Conservation (phyloP, 2,797 vertebrate genomes). For the Enteromius fasciolatus region DNA sequence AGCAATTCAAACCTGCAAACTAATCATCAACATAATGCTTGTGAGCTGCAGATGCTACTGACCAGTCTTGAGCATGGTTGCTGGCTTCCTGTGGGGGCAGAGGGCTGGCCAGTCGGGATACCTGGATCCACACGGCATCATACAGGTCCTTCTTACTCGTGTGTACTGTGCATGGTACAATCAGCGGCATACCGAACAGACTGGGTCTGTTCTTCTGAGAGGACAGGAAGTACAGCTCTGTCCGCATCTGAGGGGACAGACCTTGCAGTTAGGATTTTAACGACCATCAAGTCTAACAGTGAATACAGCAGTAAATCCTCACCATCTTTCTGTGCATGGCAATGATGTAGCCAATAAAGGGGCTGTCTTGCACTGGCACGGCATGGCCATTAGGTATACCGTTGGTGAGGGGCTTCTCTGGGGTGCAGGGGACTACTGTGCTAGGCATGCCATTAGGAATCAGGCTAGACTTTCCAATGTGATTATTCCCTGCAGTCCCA, state of each 20-base stretch:
- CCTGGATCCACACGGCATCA: conserved; percentile 96
- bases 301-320: conserved; percentile 56
- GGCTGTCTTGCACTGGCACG: conserved; percentile 82
- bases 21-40: not conserved
- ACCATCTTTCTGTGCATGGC: conserved; percentile 99
- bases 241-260: conserved; percentile 84
- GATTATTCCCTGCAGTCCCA: conserved; percentile 75
- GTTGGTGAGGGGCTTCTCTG: conserved; percentile 70
- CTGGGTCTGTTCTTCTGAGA: conserved; percentile 98
- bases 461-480: conserved; percentile 71
- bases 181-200: conserved; percentile 96
- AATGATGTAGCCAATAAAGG: conserved; percentile 95
- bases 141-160: conserved; percentile 94
- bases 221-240: conserved; percentile 95
- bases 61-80: conserved; percentile 99
- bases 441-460: conserved; percentile 90
- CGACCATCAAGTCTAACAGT: not conserved
- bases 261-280: not conserved
- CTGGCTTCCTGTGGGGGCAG: conserved; percentile 97
- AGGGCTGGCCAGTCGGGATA: conserved; percentile 95
- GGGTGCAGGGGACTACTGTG: conserved; percentile 79
- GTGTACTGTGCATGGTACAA: conserved; percentile 95
- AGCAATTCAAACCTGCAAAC: not conserved
- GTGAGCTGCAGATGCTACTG: conserved; percentile 59
- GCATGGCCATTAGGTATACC: conserved; percentile 86